Evolutionary conservation across 2,113 vertebrate genomes (phyloP), one percentile per base, ranked within the genome.

Genomic region (Hyla sarda): DNA sequence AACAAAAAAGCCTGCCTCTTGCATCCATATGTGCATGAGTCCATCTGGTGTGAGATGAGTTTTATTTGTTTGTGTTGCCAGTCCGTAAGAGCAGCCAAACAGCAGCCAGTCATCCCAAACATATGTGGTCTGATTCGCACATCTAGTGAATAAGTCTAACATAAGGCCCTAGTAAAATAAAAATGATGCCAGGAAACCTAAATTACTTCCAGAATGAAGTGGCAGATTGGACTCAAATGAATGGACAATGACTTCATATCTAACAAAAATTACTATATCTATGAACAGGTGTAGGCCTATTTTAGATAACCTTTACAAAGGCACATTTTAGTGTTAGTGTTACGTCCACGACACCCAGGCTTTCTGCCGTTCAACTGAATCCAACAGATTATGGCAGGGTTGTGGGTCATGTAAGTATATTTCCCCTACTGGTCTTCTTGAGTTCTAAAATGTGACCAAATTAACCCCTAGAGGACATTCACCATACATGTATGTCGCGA

Each of bases 91-190:
- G 30, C 73, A 74, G 30, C 71, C 69, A 58, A 37, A 73, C 60
- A 67, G n/a, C 37, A 82, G 60, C 45, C 80, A 82, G 81, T 82
- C 47, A 72, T 41, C 30, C 50, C 50, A 74, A 58, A n/a, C 69
- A 73, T 74, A 84, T 75, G 82, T 32, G 82, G 67, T 84, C 69
- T 84, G 34, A 74, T 74, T 56, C 52, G 54, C 50, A 58, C 69
- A 47, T 62, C 80, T 82, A 69, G 9, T 52, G n/a, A 65, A 30
- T 47, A 52, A 54, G 47, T 34, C 74, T 19, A 52, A 19, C 74
- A 77, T 28, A 60, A 37, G 32, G 76, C 48, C 30, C 41, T 58
- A 37, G n/a, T 60, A 56, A 79, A 79, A 37, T 58, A 34, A 58
- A n/a, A 79, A 12, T 21, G 52, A 16, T 37, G 54, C 21, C 50